Percentiles rank a stretch among this genome's conserved stretches.
Evolutionary conservation across 2,888 invertebrate species (phyloP).

Genomic region (Sericinus montela): DNA sequence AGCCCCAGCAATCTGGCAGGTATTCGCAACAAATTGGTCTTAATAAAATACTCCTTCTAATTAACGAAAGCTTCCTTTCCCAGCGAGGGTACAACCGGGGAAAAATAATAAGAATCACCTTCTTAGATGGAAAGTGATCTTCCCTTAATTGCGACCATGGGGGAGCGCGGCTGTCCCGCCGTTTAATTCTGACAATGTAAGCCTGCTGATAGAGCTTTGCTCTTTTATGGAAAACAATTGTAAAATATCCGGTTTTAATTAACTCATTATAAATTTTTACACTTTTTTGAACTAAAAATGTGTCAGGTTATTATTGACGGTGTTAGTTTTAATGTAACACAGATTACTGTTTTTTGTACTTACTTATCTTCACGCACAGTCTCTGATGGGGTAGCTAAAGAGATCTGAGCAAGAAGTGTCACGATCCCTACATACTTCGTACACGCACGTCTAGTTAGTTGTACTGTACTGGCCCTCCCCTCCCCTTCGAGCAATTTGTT

Average conservation of each 20-base stretch:
- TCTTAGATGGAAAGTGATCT: conserved; percentile 65
- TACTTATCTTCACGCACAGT: no score
- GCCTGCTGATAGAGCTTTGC: conserved; percentile 17
- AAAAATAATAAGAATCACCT: conserved; percentile 71
- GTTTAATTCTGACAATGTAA: conserved; percentile 15
- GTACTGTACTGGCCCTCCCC: no score
- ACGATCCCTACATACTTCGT: no score
- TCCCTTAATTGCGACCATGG: conserved; percentile 45
- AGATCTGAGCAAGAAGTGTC: no score
- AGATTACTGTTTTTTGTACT: no score
- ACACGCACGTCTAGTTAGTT: no score
- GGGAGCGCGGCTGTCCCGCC: conserved; percentile 21
- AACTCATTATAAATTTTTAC: conserved; percentile 4
- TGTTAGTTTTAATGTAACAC: no score
- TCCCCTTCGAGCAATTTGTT: no score
- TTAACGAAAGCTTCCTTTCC: conserved; percentile 48
- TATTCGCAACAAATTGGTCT: conserved; percentile 71
- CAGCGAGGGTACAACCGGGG: conserved; percentile 33
- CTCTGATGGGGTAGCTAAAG: no score
- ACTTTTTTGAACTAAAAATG: not conserved
- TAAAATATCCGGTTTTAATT: conserved; percentile 12
- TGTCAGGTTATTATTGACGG: no score
- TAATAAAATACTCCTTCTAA: conserved; percentile 72
- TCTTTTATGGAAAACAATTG: conserved; percentile 12
- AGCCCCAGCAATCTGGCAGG: conserved; percentile 57